These are phyloP conservation scores for Empidonax traillii DNA, from an alignment of 2,113 vertebrate species.

Conservation along the genomic window DNA sequence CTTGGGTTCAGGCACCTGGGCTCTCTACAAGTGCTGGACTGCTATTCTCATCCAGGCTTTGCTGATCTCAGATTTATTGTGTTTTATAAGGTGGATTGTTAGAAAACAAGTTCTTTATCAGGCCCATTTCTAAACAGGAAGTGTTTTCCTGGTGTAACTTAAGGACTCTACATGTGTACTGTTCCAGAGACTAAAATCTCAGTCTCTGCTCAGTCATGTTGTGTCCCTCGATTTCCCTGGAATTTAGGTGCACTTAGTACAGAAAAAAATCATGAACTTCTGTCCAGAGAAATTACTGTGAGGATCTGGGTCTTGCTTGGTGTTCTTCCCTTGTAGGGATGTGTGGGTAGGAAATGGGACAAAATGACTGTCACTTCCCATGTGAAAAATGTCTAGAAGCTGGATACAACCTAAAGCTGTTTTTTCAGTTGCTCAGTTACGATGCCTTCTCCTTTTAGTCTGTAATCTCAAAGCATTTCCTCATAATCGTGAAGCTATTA, in stretches of 20 bases:
- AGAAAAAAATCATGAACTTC: background rate
- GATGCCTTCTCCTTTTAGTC: background rate
- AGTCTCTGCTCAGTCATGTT: accelerated
- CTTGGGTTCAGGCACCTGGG: background rate
- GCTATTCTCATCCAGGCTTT: background rate
- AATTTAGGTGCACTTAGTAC: background rate
- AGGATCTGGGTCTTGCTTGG: background rate
- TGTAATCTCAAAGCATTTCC: slow-evolving; percentile 24
- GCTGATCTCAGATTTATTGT: background rate
- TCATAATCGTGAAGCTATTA: background rate
- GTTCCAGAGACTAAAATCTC: background rate
- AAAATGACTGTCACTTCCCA: background rate
- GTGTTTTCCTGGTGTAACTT: background rate
- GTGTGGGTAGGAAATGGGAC: background rate
- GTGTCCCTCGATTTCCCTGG: background rate
- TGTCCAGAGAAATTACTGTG: background rate
- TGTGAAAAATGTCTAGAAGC: background rate
- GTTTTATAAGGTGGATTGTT: background rate
- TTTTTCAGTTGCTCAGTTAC: background rate
- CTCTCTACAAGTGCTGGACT: background rate
- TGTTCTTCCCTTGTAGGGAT: background rate
- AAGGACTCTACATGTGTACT: background rate
- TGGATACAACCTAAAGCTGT: background rate
- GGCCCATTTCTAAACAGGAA: background rate
- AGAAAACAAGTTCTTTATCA: background rate